Conservation (phyloP, 2,797 vertebrate species). For the Cacajao melanocephalus region DNA sequence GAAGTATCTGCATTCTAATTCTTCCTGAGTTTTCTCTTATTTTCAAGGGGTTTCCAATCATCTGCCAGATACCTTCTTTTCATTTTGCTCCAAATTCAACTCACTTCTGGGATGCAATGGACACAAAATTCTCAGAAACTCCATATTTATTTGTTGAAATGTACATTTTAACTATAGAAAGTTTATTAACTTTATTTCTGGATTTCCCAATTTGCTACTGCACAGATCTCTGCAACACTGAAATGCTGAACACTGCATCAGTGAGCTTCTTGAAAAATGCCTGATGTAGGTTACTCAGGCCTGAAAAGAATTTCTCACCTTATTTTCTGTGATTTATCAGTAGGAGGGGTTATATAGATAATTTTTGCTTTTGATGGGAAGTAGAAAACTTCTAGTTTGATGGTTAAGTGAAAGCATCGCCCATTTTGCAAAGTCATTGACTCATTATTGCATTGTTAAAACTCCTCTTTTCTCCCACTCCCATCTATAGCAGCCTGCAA, state of each 20-base stretch:
- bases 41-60: neutral
- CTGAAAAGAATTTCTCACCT: neutral
- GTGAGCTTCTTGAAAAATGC: neutral
- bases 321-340: neutral
- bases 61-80: neutral
- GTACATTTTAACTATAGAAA: neutral
- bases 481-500: neutral
- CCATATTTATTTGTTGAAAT: neutral
- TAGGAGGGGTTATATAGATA: neutral
- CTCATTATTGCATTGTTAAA: neutral
- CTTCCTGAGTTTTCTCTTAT: neutral
- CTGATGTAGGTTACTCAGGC: neutral
- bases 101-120: neutral
- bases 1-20: neutral
- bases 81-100: neutral
- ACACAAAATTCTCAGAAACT: neutral
- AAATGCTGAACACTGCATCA: neutral
- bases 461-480: neutral
- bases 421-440: neutral
- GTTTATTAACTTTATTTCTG: neutral
- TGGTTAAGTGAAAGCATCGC: neutral
- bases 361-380: neutral
- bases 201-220: neutral
- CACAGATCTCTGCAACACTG: neutral
- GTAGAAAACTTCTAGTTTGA: neutral